Evolutionary conservation across 2,113 vertebrate species (phyloP), one percentile per base, ranked within the genome.

Genomic region (Gymnocephalus cernua): DNA sequence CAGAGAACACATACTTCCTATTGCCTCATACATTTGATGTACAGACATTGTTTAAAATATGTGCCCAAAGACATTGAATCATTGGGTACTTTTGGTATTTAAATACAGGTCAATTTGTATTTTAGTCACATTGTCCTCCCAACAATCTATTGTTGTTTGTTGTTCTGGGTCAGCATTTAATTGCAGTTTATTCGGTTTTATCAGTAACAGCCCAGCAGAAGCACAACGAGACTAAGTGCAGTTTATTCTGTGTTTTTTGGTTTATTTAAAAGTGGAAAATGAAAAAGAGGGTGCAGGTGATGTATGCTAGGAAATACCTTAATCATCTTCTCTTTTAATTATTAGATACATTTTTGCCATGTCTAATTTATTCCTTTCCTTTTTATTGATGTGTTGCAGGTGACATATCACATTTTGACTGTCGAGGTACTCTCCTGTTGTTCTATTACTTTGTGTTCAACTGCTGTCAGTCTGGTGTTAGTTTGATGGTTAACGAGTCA

Each of bases 391-490:
- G 21, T 79, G 35, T 83, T 77, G 64, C 8, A 66, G 27, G 18
- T 53, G 16, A 50, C 71, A 66, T 74, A 19, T 45, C 32, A 74
- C 65, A 65, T 75, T 81, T 57, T 21, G 23, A 51, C 70, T 77
- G 54, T 63, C 58, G 45, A 44, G 65, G 29, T 67, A 10, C 44
- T 74, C 23, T 68, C 15, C 63, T 44, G n/a, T 3, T 67, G 27
- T 25, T 63, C 7, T 51, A 48, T 77, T 66, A 19, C 35, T 44
- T 25, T 74, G 23, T 45, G 53, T 48, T 77, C 27, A 77, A 66
- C 64, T 48, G 74, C 75, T 74, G 74, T 86, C 67, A 83, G 64
- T 74, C 48, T 82, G 69, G 79, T 69, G 79, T 79, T 1, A 67
- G 32, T 59, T 75, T 69, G 23, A 54, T 48, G 38, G 56, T 80